phyloP scores from a whole-genome alignment of 1,140 invertebrate species.

The Pseudomyrmex cubaensis region DNA sequence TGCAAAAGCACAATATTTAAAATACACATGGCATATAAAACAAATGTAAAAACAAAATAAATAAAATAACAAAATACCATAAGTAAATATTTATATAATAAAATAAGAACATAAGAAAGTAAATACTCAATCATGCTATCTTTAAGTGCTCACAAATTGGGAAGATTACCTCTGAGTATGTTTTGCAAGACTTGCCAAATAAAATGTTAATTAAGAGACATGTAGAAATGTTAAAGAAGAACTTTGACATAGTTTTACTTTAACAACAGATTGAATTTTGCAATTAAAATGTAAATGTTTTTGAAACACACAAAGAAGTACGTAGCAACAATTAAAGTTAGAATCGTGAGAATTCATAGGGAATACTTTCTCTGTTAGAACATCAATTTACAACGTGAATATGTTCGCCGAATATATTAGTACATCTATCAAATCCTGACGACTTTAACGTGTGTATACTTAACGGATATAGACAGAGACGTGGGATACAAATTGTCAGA shows the following conservation, averaged over 20 bases:
- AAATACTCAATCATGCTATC: conserved; percentile 60
- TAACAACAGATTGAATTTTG: conserved; percentile 14
- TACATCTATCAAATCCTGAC: conserved; percentile 1
- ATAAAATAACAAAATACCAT: too few relatives aligned
- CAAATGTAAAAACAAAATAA: conserved; percentile 35
- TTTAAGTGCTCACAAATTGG: conserved; percentile 75
- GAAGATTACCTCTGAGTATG: conserved; percentile 83
- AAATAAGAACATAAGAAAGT: too few relatives aligned
- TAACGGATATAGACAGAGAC: conserved; percentile 45
- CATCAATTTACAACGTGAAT: not conserved
- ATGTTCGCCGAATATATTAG: conserved; percentile 1
- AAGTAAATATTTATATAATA: too few relatives aligned
- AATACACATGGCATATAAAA: conserved; percentile 7
- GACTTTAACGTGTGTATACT: conserved; percentile 60
- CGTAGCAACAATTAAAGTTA: not conserved
- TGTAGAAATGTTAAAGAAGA: conserved; percentile 59
- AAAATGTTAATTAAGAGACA: conserved; percentile 74
- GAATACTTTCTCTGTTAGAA: conserved; percentile 18
- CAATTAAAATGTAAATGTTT: not conserved
- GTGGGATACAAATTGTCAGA: conserved; percentile 62
- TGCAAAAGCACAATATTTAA: conserved; percentile 32
- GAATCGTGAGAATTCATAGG: not conserved
- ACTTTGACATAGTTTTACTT: conserved; percentile 20
- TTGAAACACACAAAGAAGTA: too few relatives aligned
- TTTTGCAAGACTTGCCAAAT: conserved; percentile 82